phyloP scores from a whole-genome alignment of 2,113 vertebrate genomes.

The Rhizomys pruinosus region DNA sequence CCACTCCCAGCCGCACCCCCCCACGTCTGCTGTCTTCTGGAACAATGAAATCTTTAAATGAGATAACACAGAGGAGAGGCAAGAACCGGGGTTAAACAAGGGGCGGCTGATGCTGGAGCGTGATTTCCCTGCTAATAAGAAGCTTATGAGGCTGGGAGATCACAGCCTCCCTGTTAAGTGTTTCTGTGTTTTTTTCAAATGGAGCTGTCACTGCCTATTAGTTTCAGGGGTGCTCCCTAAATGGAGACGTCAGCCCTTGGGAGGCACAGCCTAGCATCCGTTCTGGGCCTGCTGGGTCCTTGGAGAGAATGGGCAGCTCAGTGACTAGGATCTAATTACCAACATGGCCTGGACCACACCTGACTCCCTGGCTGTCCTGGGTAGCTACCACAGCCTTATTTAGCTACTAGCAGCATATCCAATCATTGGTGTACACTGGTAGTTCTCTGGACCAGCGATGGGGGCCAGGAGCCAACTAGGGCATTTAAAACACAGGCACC shows the following conservation, averaged over 20 bases:
- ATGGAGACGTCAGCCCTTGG: constrained; percentile 34
- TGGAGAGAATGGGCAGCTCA: neutral
- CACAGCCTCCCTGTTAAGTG: constrained; percentile 64
- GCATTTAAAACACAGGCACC: neutral
- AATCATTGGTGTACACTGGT: neutral
- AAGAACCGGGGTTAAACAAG: neutral
- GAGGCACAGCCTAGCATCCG: constrained; percentile 56
- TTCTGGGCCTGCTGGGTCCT: constrained; percentile 8
- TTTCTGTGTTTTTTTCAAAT: constrained; percentile 74
- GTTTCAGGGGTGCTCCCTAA: constrained; percentile 47
- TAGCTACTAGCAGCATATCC: neutral
- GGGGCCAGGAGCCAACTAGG: neutral
- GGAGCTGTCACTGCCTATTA: constrained; percentile 79
- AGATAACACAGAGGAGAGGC: neutral
- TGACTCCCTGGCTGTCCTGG: constrained; percentile 16
- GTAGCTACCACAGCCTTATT: neutral
- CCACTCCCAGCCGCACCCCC: no score
- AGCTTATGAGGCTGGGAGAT: constrained; percentile 53
- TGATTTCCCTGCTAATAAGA: constrained; percentile 69
- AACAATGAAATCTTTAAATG: constrained; percentile 46
- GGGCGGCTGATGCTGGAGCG: neutral
- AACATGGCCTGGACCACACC: neutral
- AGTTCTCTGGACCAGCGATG: neutral
- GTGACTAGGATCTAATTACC: constrained; percentile 2
- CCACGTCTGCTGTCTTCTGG: accelerated